Percentiles rank a stretch among this genome's conserved stretches.
phyloP scores from a whole-genome alignment of 1,140 invertebrate species.

The Drosophila pseudoananassae region DNA sequence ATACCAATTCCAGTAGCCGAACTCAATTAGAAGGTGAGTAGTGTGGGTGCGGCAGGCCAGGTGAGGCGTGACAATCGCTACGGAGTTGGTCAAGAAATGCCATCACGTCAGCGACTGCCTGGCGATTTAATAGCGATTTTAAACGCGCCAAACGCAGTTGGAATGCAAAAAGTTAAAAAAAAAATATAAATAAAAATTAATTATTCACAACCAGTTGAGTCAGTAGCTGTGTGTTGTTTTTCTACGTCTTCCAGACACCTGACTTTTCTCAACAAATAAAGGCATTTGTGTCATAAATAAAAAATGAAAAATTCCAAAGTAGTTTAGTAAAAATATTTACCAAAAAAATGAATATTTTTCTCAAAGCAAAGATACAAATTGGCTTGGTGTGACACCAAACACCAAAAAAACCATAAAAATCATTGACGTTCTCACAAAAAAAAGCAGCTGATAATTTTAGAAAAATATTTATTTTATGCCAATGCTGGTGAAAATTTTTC shows the following conservation, averaged over 20 bases:
- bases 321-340: conserved; percentile 22
- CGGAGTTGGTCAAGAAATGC: conserved; percentile 59
- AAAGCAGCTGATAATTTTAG: conserved; percentile 28
- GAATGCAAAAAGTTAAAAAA: conserved; percentile 30
- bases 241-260: conserved; percentile 10
- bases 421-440: conserved; percentile 22
- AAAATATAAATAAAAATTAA: conserved; percentile 23
- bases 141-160: conserved; percentile 12
- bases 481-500: conserved; percentile 52
- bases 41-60: conserved; percentile 12
- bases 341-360: conserved; percentile 13
- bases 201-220: conserved; percentile 27
- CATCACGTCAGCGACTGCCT: conserved; percentile 48
- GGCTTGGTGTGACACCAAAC: not conserved
- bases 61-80: conserved; percentile 39
- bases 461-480: conserved; percentile 62
- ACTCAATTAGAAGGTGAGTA: conserved; percentile 34
- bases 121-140: conserved; percentile 17
- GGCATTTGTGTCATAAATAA: conserved; percentile 19
- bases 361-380: conserved; percentile 14
- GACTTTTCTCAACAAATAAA: conserved; percentile 1
- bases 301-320: conserved; percentile 11
- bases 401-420: conserved; percentile 18
- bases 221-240: conserved; percentile 20
- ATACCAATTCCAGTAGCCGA: conserved; percentile 33